These are phyloP conservation scores for Mormyrus iriodes DNA, from an alignment of 2,113 vertebrate species.

Conservation along the genomic window DNA sequence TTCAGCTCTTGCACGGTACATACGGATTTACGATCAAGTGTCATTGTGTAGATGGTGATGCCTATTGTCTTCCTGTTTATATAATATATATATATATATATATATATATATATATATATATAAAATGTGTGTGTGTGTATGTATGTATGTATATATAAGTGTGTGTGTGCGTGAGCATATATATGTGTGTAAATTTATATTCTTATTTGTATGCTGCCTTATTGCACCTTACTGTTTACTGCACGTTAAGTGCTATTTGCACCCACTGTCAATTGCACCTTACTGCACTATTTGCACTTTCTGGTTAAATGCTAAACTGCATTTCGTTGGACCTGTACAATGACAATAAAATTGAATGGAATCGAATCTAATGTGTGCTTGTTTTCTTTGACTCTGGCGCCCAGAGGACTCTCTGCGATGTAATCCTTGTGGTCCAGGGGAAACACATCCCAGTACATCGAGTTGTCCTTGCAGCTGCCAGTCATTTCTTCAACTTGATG, in stretches of 20 bases:
- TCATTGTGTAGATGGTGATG: background rate
- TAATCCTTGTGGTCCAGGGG: slow-evolving; percentile 87
- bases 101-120: no score
- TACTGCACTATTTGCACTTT: background rate
- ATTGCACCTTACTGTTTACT: background rate
- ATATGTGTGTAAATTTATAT: no score
- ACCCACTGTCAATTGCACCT: background rate
- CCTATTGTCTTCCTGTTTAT: no score
- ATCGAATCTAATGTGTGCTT: background rate
- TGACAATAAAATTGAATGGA: background rate
- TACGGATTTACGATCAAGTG: background rate
- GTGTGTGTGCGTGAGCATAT: no score
- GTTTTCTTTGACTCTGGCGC: slow-evolving; percentile 10
- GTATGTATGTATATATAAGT: no score
- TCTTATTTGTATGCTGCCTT: no score
- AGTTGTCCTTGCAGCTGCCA: slow-evolving; percentile 88
- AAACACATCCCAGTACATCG: slow-evolving; percentile 88
- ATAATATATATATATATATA: no score
- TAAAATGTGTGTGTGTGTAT: no score
- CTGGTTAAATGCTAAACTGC: background rate
- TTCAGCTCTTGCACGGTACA: background rate
- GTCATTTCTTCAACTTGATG: slow-evolving; percentile 97
- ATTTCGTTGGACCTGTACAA: background rate
- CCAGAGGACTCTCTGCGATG: slow-evolving; percentile 90
- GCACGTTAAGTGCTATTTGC: no score